Evolutionary conservation across 2,888 invertebrate species (phyloP).

Genomic region (Chalcosyrphus nemorum): DNA sequence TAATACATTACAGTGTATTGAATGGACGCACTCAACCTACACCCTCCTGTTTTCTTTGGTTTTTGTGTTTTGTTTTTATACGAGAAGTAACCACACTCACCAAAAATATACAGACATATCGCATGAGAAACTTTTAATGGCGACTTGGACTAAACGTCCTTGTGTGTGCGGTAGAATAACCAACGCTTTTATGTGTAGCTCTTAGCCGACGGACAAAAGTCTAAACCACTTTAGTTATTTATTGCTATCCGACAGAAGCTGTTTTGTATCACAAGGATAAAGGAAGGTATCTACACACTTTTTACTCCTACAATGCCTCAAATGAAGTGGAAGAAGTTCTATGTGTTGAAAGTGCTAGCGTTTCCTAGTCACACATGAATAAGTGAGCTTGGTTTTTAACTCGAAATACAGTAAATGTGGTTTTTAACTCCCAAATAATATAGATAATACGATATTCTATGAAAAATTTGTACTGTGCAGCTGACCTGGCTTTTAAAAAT

Average conservation of each 20-base stretch:
- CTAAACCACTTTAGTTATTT: slow-evolving; percentile 56
- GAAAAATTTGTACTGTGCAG: no score
- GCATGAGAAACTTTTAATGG: slow-evolving; percentile 37
- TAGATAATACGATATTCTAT: no score
- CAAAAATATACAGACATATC: background rate
- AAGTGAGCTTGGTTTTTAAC: background rate
- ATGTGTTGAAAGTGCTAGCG: background rate
- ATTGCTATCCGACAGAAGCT: slow-evolving; percentile 24
- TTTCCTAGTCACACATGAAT: background rate
- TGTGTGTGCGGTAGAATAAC: slow-evolving; percentile 9
- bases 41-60: no score
- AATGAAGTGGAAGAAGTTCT: background rate
- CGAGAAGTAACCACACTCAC: background rate
- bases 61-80: background rate
- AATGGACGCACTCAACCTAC: background rate
- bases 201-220: slow-evolving; percentile 47
- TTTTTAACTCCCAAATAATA: no score
- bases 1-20: background rate
- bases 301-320: slow-evolving; percentile 4
- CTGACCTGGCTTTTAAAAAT: no score
- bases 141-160: slow-evolving; percentile 37
- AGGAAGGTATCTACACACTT: background rate
- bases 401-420: no score
- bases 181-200: slow-evolving; percentile 29
- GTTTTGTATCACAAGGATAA: background rate